Conservation (phyloP, 2,888 invertebrate genomes). For the Scaptomyza cyrtandrae region DNA sequence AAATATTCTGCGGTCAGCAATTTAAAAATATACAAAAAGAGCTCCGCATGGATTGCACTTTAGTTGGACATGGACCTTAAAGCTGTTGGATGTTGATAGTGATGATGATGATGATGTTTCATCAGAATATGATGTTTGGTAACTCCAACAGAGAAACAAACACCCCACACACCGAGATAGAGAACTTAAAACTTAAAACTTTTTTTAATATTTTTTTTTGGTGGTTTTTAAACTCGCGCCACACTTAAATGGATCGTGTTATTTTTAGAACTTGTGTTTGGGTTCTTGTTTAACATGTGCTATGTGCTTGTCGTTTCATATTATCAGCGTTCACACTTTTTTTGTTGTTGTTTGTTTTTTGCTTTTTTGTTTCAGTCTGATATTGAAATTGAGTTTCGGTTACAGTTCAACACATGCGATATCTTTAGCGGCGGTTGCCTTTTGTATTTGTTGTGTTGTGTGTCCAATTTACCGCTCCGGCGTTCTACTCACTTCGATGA, state of each 20-base stretch:
- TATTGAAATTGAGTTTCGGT: constrained; percentile 41
- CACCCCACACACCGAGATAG: background rate
- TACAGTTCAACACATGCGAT: constrained; percentile 44
- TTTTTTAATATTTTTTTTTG: background rate
- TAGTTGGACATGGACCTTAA: constrained; percentile 48
- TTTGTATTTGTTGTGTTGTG: constrained; percentile 28
- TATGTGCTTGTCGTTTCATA: constrained; percentile 4
- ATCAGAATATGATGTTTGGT: constrained; percentile 8
- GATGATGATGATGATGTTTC: constrained; percentile 2
- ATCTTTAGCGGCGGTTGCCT: constrained; percentile 51
- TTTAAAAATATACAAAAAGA: constrained; percentile 72
- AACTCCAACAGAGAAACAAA: background rate
- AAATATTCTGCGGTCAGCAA: constrained; percentile 72
- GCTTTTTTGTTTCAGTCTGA: constrained; percentile 34
- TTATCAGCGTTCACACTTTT: constrained; percentile 21
- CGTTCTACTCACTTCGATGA: constrained; percentile 83
- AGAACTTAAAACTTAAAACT: constrained; percentile 6
- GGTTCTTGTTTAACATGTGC: constrained; percentile 29
- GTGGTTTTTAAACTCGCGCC: constrained; percentile 34
- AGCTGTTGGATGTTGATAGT: constrained; percentile 8
- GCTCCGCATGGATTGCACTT: constrained; percentile 60
- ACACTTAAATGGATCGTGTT: constrained; percentile 27
- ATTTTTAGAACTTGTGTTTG: constrained; percentile 32
- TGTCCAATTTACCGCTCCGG: constrained; percentile 78
- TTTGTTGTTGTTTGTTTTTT: constrained; percentile 9